Evolutionary conservation across 2,888 invertebrate genomes (phyloP).

Genomic region (Diarsia mendica): DNA sequence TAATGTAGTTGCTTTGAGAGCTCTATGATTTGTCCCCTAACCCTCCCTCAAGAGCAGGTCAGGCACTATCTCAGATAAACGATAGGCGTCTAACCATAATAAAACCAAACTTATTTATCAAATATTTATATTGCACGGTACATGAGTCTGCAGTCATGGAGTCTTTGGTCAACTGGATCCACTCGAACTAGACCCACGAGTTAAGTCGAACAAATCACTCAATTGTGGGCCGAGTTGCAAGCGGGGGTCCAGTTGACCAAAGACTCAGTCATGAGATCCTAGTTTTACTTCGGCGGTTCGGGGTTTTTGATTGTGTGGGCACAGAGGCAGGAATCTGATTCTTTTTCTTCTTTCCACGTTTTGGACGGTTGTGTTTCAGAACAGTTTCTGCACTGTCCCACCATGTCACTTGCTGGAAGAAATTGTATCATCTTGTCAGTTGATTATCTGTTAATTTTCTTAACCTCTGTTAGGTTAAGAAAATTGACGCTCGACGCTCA

Average conservation of each 20-base stretch:
- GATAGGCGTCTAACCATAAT: neutral
- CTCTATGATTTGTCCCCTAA: neutral
- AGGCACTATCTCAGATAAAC: neutral
- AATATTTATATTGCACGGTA: neutral
- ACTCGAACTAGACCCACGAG: no score
- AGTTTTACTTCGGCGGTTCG: slow-evolving; percentile 36
- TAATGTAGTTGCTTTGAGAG: neutral
- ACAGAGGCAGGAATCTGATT: slow-evolving; percentile 52
- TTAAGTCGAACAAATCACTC: no score
- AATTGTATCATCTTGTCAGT: neutral
- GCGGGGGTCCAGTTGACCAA: no score
- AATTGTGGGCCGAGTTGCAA: no score
- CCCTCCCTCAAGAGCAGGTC: neutral
- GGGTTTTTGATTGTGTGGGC: slow-evolving; percentile 68
- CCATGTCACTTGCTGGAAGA: slow-evolving; percentile 64
- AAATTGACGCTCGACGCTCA: no score
- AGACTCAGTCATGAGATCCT: slow-evolving; percentile 36
- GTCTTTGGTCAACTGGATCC: no score
- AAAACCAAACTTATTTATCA: neutral
- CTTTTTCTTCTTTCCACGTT: slow-evolving; percentile 58
- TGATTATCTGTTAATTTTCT: neutral
- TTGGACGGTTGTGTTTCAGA: slow-evolving; percentile 41
- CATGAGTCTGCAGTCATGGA: no score
- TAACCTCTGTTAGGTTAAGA: neutral
- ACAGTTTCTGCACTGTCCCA: slow-evolving; percentile 62